Evolutionary conservation across 1,140 invertebrate species (phyloP), one percentile per base, ranked within the genome.

Genomic region (Bombus confusus): DNA sequence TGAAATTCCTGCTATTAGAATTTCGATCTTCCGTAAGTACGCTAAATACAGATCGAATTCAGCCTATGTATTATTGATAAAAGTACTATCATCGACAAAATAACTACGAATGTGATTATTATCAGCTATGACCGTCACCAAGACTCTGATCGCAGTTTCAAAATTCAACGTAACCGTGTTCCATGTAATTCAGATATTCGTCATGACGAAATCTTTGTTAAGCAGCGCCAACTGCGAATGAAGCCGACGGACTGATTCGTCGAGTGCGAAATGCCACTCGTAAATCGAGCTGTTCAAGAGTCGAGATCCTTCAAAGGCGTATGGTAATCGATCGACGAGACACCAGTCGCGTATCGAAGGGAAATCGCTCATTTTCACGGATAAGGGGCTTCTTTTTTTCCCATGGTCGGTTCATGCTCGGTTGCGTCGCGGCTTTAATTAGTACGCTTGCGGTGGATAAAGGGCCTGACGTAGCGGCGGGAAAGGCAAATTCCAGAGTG

Each of bases 381-480:
- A 62, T 57, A 80, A 80, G 41, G 34, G 69, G 28, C 62, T 76
- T 25, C 22, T 62, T 18, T 52, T 57, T 68, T 43, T 28, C 34
- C 12, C 9, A 15, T 37, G 52, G 18, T 39, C 15, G 41, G 25
- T 41, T 57, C 31, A 77, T 69, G 52, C 64, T 41, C 59, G 57
- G 77, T 80, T 85, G 69, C 68, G 62, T 88, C 78, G 62, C 28
- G 78, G 69, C 62, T 82, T 88, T 82, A 88, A 87, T 89, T 88
- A 75, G 64, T 64, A 75, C 25, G 37, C 47, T n/a, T 13, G 28
- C 28, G 25, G 25, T 25, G 64, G 13, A 78, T 28, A 66, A 78
- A 52, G 47, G 52, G n/a, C 37, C 57, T n/a, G 47, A 84, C 76
- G 47, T 3, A n/a, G 66, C n/a, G 3, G 37, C 1, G 82, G 39